Percentiles rank a stretch among this genome's conserved stretches.
phyloP scores from a whole-genome alignment of 2,797 vertebrate genomes.

The Paedocypris micromegethes region DNA sequence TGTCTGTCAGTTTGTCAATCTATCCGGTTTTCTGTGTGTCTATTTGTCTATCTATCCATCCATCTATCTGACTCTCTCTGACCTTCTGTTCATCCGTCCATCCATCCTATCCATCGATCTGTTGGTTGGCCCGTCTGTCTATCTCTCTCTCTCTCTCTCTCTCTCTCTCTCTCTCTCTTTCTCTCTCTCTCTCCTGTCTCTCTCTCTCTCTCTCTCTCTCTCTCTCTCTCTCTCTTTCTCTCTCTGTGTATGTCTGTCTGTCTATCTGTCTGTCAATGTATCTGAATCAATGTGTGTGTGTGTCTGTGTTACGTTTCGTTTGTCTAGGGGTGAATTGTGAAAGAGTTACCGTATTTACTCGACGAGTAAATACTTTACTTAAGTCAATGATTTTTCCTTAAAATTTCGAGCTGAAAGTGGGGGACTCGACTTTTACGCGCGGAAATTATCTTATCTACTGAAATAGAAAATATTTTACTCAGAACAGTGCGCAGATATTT shows the following conservation, averaged over 20 bases:
- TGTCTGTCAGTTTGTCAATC: background rate
- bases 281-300: background rate
- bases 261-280: background rate
- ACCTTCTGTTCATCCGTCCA: background rate
- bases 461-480: no score
- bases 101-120: background rate
- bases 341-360: no score
- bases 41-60: background rate
- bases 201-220: background rate
- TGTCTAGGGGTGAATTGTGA: background rate
- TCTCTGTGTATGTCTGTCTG: rapidly evolving
- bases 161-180: background rate
- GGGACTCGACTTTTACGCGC: no score
- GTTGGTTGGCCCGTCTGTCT: background rate
- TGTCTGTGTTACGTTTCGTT: rapidly evolving
- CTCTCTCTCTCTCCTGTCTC: background rate
- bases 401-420: no score
- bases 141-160: background rate
- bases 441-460: no score
- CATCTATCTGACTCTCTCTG: background rate
- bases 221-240: background rate
- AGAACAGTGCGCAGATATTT: no score
- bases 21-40: background rate
- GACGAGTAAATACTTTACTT: no score
- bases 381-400: no score